Evolutionary conservation across 2,888 invertebrate species (phyloP), one percentile per base, ranked within the genome.

Genomic region (Aphidoletes aphidimyza): DNA sequence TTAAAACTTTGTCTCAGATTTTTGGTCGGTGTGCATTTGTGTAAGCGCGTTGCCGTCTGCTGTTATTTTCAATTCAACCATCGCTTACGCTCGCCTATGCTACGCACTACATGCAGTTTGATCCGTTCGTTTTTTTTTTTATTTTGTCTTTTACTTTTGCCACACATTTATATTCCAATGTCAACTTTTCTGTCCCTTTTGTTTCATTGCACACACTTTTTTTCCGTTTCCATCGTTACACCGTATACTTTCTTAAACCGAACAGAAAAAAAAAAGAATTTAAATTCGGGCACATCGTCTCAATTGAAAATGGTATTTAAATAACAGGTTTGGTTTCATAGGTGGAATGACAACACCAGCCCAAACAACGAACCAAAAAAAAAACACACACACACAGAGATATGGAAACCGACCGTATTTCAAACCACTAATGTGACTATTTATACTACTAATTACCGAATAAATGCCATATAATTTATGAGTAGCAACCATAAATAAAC

Each of bases 381-480:
- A 54, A 39, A 39, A 22, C n/a, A n/a, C n/a, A n/a, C n/a, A n/a
- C n/a, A n/a, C n/a, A n/a, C n/a, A 22, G n/a, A n/a, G 22, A 47
- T 22, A n/a, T 22, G 2, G 2, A n/a, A 47, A 47, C 6, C 8
- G 22, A 2, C 14, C 17, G 30, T 69, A 69, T 69, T 69, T 14
- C 14, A 69, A 69, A 69, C 69, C 69, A 69, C 69, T 69, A 69
- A 69, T 69, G 30, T 69, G 42, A 42, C 42, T 42, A 9, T 42
- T 42, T n/a, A n/a, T n/a, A 14, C n/a, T 69, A 69, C 69, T 69
- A 69, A 69, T 69, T 69, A 69, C 69, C 69, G 14, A 69, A 69
- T 30, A 69, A 69, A 69, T 69, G n/a, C 69, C 34, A 30, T 69
- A 34, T 69, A 69, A 69, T 69, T 69, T 69, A 69, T 69, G 69